Evolutionary conservation across 2,113 vertebrate species (phyloP), one percentile per base, ranked within the genome.

Genomic region (Candoia aspera): DNA sequence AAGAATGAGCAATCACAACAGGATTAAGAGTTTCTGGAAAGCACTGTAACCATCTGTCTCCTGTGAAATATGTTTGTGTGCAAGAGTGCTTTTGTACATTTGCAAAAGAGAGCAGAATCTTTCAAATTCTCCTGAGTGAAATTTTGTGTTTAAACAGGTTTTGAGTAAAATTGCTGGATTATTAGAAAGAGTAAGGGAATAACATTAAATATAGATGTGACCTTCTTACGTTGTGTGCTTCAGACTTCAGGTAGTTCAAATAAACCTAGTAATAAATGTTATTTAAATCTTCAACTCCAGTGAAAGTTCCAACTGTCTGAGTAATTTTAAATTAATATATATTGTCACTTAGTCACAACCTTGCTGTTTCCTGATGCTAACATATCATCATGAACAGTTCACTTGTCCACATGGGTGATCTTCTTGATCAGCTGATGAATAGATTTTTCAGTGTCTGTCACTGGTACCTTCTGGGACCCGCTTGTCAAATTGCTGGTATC

Each of bases 351-450:
- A 79, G 62, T 62, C 42, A 62, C 33, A 92, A 59, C 13, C 91
- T 55, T 88, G 23, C 37, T 60, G 37, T 92, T 84, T 64, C 26
- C 23, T 23, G 33, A 88, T 89, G 53, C 60, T 68, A 79, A 21
- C 64, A 84, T 58, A 6, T 89, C 85, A 24, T 24, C 55, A 68
- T 86, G 8, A 57, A 68, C 58, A 90, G 60, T 90, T 57, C 68
- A 79, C 58, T 86, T 59, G 88, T 86, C 60, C 92, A 86, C 17
- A 42, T 26, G 26, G 53, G 33, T 58, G 17, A 84, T 55, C 58
- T 68, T 90, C 60, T 89, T 92, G 53, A 57, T 58, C 59, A 46
- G 84, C 15, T 92, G 88, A 62, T 89, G 84, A 92, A 89, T 10
- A 87, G 60, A 94, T 68, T 64, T 89, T 91, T 46, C 33, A 89